Percentiles rank a stretch among this genome's conserved stretches.
phyloP scores from a whole-genome alignment of 1,140 invertebrate genomes.

The Drosophila simulans region DNA sequence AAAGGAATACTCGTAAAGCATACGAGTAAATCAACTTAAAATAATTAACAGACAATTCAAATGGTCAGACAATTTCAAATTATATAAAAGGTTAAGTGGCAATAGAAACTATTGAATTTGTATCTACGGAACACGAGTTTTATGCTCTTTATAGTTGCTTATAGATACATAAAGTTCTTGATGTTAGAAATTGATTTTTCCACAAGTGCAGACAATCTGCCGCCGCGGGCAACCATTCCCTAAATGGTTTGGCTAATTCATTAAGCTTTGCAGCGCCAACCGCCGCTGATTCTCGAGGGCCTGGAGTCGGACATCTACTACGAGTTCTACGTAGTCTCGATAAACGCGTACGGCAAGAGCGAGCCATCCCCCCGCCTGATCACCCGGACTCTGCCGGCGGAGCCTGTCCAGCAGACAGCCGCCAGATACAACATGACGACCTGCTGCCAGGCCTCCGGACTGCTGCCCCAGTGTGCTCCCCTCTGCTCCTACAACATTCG shows the following conservation, averaged over 20 bases:
- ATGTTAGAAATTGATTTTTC: neutral
- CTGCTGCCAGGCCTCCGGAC: constrained; percentile 89
- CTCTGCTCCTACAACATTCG: constrained; percentile 93
- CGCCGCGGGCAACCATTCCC: neutral
- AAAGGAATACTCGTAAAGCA: no score
- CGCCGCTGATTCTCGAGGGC: constrained; percentile 91
- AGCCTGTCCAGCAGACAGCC: constrained; percentile 37
- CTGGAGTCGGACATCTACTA: constrained; percentile 90
- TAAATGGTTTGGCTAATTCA: constrained; percentile 61
- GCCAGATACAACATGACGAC: constrained; percentile 90
- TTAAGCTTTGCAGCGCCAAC: constrained; percentile 86
- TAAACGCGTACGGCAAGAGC: constrained; percentile 91
- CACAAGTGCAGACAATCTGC: constrained; percentile 7
- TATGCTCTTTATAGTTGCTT: no score
- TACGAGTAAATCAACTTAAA: no score
- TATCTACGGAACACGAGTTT: no score
- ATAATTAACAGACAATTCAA: no score
- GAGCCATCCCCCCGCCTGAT: constrained; percentile 90
- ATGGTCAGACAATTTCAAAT: no score
- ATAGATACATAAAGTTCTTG: neutral
- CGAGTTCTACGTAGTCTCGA: constrained; percentile 92
- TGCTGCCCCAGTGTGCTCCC: constrained; percentile 90
- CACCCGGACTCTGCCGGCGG: constrained; percentile 88
- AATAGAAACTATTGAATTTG: no score
- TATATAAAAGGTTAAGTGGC: no score